These are phyloP conservation scores for Glareola pratincola DNA, from an alignment of 2,113 vertebrate species.

Conservation along the genomic window DNA sequence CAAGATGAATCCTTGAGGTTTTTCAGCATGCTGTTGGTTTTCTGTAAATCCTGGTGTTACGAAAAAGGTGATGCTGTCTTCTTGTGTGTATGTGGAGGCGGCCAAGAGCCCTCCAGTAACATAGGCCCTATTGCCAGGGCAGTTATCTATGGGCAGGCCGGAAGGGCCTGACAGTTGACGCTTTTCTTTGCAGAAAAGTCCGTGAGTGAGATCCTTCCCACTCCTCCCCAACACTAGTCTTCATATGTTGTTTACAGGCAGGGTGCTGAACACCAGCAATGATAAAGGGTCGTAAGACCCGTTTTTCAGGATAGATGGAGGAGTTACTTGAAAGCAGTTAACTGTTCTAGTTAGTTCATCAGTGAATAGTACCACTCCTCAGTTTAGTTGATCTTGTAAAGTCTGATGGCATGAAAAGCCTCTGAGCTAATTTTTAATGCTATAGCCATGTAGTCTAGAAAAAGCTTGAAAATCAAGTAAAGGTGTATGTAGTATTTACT, in stretches of 20 bases:
- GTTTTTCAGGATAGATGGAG: neutral
- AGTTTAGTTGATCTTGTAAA: neutral
- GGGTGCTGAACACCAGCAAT: neutral
- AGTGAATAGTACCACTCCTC: neutral
- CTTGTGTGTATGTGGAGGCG: accelerated
- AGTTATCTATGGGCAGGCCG: neutral
- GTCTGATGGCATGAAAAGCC: neutral
- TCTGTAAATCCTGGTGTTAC: neutral
- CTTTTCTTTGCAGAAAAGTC: neutral
- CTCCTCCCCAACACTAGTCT: neutral
- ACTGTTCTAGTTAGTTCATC: neutral
- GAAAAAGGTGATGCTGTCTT: neutral
- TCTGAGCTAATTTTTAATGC: neutral
- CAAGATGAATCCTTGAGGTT: neutral
- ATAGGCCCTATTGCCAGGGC: neutral
- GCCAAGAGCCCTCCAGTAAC: neutral
- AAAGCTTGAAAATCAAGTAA: neutral
- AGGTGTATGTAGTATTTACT: neutral
- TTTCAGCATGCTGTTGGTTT: accelerated
- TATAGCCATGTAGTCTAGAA: neutral
- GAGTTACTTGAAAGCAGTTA: neutral
- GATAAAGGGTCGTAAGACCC: neutral
- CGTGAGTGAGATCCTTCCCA: neutral
- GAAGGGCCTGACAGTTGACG: neutral
- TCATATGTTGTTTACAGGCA: neutral